Percentiles rank a stretch among this genome's conserved stretches.
Conservation (phyloP, 2,113 vertebrate species). For the Deroptyus accipitrinus region DNA sequence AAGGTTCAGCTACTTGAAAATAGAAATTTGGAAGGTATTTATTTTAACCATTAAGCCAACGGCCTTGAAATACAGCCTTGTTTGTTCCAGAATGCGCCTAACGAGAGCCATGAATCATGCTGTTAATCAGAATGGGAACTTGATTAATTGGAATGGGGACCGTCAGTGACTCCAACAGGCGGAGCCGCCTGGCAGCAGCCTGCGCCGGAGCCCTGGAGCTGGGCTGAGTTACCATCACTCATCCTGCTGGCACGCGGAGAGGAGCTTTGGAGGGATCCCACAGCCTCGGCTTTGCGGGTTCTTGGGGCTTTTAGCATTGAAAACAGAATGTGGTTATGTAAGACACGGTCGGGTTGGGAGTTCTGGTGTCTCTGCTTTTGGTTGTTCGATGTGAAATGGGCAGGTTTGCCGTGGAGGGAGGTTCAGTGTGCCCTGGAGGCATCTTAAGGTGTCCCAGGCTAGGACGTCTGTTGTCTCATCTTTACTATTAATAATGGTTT, state of each 20-base stretch:
- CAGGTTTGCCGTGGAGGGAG: accelerated
- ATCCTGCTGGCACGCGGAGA: neutral
- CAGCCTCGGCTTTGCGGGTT: neutral
- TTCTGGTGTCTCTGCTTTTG: neutral
- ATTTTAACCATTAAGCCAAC: slow-evolving; percentile 47
- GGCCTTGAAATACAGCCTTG: slow-evolving; percentile 53
- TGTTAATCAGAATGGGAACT: slow-evolving; percentile 57
- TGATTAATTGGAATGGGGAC: slow-evolving; percentile 64
- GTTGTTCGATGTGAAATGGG: neutral
- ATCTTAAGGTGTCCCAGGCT: accelerated
- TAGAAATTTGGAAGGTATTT: slow-evolving; percentile 51
- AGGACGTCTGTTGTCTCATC: neutral
- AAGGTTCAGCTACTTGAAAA: slow-evolving; percentile 66
- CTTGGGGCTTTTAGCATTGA: neutral
- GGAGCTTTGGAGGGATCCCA: neutral
- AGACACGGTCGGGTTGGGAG: neutral
- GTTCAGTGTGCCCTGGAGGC: neutral
- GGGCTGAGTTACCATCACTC: neutral
- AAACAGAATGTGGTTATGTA: neutral
- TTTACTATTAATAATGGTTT: neutral
- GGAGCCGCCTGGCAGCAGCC: slow-evolving; percentile 19
- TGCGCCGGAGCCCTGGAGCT: neutral
- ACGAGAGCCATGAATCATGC: slow-evolving; percentile 55
- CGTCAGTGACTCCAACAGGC: neutral
- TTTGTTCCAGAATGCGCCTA: slow-evolving; percentile 36